Conservation (phyloP, 35 echinoderm and acorn worm genomes). For the Heliocidaris erythrogramma region DNA sequence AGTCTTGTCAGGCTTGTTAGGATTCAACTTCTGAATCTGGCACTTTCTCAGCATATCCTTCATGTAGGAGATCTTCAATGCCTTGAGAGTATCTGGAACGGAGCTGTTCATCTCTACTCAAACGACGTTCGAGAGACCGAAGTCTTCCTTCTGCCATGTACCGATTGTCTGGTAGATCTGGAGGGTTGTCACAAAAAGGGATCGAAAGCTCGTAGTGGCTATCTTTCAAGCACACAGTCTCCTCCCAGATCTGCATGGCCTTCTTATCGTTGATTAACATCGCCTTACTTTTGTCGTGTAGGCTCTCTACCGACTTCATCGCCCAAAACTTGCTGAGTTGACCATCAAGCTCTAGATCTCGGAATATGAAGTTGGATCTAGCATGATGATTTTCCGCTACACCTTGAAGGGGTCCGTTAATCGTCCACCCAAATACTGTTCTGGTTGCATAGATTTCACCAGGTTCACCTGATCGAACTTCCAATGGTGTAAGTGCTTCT, state of each 20-base stretch:
- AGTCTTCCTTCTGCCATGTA: no score
- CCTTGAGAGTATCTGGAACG: no score
- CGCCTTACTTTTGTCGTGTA: neutral
- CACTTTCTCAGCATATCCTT: no score
- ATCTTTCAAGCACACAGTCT: no score
- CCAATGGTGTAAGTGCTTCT: neutral
- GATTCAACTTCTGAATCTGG: no score
- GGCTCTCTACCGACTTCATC: neutral
- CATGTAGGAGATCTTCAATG: no score
- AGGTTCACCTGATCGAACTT: neutral
- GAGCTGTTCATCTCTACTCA: no score
- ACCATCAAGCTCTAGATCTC: neutral
- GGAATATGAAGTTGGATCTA: neutral
- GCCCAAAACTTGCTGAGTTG: neutral
- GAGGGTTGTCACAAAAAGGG: neutral
- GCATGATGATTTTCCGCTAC: neutral
- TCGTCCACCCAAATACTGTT: neutral
- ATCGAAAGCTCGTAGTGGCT: no score
- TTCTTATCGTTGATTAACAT: conserved; percentile 62
- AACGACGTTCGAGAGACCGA: no score
- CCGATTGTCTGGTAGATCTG: no score
- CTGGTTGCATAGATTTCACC: neutral
- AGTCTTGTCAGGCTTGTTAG: no score
- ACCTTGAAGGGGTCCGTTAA: neutral
- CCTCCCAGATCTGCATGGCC: conserved; percentile 45